Percentiles rank a stretch among this genome's conserved stretches.
Conservation (phyloP, 1,140 invertebrate species). For the Saxidomus purpurata region DNA sequence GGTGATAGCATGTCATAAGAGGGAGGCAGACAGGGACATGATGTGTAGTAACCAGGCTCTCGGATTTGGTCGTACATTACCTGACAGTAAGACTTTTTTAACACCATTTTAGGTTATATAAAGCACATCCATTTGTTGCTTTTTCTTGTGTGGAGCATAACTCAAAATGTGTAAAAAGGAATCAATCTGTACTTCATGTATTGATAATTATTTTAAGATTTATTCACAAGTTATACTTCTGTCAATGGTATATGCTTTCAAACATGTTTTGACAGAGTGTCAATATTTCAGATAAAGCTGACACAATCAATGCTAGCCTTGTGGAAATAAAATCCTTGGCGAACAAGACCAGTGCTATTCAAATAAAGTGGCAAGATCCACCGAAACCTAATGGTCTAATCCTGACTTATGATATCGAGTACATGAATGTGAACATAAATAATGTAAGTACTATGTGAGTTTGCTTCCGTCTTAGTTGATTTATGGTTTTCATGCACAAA, state of each 20-base stretch:
- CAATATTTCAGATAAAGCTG: slow-evolving; percentile 81
- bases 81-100: slow-evolving; percentile 13
- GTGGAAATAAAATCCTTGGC: slow-evolving; percentile 67
- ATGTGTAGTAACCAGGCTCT: slow-evolving; percentile 84
- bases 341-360: slow-evolving; percentile 85
- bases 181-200: no score
- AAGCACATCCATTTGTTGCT: no score
- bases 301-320: slow-evolving; percentile 81
- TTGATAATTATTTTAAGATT: no score
- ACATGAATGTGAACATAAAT: slow-evolving; percentile 87
- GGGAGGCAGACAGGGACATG: slow-evolving; percentile 62
- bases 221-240: no score
- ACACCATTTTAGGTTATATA: no score
- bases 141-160: no score
- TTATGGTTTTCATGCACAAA: no score
- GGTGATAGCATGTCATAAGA: slow-evolving; percentile 21
- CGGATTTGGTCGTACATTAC: slow-evolving; percentile 73
- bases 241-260: no score
- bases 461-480: no score
- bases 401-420: slow-evolving; percentile 93
- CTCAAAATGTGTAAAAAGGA: no score
- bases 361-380: slow-evolving; percentile 92
- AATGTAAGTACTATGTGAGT: slow-evolving; percentile 69
- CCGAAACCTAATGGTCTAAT: slow-evolving; percentile 94
- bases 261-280: no score